Conservation (phyloP, 1,140 invertebrate genomes). For the Kradibia gibbosae region DNA sequence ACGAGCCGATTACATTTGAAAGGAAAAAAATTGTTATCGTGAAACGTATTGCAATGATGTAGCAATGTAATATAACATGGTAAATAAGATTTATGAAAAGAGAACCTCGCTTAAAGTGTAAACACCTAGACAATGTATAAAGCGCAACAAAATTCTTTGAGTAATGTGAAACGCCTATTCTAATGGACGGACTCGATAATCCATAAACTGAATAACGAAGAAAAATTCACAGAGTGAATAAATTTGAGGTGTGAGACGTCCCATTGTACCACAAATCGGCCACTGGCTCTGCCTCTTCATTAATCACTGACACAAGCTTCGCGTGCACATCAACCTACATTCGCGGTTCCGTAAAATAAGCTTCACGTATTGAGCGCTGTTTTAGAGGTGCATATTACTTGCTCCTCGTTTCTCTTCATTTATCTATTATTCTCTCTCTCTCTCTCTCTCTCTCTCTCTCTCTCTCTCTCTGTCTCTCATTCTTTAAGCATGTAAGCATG, state of each 20-base stretch:
- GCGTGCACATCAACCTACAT: constrained; percentile 43
- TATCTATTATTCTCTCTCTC: not conserved
- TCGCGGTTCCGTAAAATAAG: not conserved
- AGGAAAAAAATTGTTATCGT: not conserved
- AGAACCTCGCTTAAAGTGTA: not conserved
- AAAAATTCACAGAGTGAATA: not conserved
- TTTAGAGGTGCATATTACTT: constrained; percentile 5
- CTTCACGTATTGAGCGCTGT: constrained; percentile 21
- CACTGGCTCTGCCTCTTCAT: constrained; percentile 37
- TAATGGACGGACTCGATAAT: constrained; percentile 18
- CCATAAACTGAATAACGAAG: constrained; percentile 38
- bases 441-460: constrained; percentile 5
- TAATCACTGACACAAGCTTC: constrained; percentile 44
- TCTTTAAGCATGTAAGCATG: not conserved
- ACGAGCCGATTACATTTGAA: not conserved
- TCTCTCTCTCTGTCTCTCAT: constrained; percentile 5
- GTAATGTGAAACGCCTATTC: constrained; percentile 13
- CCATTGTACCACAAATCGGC: constrained; percentile 16
- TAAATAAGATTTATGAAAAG: not conserved
- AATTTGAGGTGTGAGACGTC: constrained; percentile 1
- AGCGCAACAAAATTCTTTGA: constrained; percentile 14
- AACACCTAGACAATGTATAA: not conserved
- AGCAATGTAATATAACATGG: not conserved
- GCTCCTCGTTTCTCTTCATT: not conserved
- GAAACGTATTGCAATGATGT: not conserved